phyloP scores from a whole-genome alignment of 1,140 invertebrate genomes.

The Reticulitermes speratus region DNA sequence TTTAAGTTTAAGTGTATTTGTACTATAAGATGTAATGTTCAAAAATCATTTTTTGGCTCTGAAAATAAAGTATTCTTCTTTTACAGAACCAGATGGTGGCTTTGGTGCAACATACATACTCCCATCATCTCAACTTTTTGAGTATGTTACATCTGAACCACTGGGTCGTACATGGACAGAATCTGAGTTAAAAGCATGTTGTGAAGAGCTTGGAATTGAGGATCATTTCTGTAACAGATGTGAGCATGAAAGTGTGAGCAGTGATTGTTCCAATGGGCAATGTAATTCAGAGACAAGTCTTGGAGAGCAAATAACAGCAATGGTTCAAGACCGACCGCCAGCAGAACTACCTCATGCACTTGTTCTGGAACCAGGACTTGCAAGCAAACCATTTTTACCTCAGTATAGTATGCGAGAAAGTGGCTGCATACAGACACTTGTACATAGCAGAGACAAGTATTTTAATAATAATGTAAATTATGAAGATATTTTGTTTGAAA shows the following conservation, averaged over 20 bases:
- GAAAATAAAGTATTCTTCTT: neutral
- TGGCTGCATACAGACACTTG: neutral
- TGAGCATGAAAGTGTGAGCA: neutral
- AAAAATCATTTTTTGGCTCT: no score
- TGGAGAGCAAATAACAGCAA: constrained; percentile 25
- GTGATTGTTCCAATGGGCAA: neutral
- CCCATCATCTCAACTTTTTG: constrained; percentile 1
- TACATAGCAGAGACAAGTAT: neutral
- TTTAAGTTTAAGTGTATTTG: no score
- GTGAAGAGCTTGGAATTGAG: neutral
- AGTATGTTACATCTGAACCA: neutral
- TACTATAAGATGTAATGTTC: no score
- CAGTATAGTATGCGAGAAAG: neutral
- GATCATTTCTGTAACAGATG: neutral
- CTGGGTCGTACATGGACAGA: constrained; percentile 21
- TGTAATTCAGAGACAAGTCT: constrained; percentile 26
- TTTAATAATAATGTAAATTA: neutral
- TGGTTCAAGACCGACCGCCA: neutral
- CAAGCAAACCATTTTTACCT: neutral
- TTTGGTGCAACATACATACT: constrained; percentile 22
- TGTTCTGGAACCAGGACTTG: neutral
- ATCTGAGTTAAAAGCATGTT: neutral
- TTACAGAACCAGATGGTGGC: neutral
- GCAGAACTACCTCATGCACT: neutral
- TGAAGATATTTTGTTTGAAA: neutral